These are phyloP conservation scores for Caenorhabditis macrosperma DNA, from an alignment of 2,888 invertebrate species.

Conservation along the genomic window DNA sequence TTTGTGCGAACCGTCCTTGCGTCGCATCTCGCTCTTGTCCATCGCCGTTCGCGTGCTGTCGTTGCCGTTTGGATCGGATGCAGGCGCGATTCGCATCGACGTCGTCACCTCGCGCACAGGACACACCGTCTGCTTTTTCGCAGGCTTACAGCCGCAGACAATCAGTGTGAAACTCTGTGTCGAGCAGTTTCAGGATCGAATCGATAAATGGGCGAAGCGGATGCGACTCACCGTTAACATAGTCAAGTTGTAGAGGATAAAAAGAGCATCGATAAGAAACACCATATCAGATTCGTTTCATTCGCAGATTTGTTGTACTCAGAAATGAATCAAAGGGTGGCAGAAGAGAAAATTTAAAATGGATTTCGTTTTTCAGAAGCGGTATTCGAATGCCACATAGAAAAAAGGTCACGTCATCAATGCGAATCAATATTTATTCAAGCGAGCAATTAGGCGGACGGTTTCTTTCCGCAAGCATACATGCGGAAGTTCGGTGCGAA, in stretches of 20 bases:
- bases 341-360: too few relatives aligned
- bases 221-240: slow-evolving; percentile 30
- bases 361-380: too few relatives aligned
- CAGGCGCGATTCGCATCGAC: neutral
- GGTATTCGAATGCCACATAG: too few relatives aligned
- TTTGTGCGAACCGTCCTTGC: neutral
- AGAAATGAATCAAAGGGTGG: neutral
- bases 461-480: slow-evolving; percentile 25
- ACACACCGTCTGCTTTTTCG: slow-evolving; percentile 3
- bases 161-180: neutral
- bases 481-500: neutral
- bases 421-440: too few relatives aligned
- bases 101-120: slow-evolving; percentile 2
- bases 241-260: slow-evolving; percentile 19
- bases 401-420: too few relatives aligned
- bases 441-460: too few relatives aligned
- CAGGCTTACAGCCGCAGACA: neutral
- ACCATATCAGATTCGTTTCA: neutral
- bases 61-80: neutral
- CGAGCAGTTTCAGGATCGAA: slow-evolving; percentile 7
- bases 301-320: neutral
- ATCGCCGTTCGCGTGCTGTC: slow-evolving; percentile 22
- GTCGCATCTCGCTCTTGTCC: slow-evolving; percentile 6
- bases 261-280: slow-evolving; percentile 27
- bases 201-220: too few relatives aligned